Percentiles rank a stretch among this genome's conserved stretches.
Conservation (phyloP, 2,113 vertebrate genomes). For the Chionis minor region DNA sequence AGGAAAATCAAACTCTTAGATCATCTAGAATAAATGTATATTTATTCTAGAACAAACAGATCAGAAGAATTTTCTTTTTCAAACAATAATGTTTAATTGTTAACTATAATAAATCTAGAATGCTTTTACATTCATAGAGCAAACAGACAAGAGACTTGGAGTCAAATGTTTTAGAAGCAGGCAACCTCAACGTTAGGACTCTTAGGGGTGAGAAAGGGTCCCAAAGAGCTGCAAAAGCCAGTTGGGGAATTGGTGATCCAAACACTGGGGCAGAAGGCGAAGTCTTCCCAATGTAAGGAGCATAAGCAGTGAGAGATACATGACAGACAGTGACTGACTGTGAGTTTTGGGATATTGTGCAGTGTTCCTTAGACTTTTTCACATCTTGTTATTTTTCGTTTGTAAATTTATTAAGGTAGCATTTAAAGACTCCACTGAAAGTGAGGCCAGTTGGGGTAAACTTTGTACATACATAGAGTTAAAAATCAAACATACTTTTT, state of each 20-base stretch:
- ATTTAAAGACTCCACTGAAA: neutral
- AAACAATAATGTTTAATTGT: neutral
- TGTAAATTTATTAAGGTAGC: neutral
- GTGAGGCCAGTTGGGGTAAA: neutral
- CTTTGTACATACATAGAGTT: neutral
- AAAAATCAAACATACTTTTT: neutral
- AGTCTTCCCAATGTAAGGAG: neutral
- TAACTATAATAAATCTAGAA: neutral
- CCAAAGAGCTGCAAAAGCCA: neutral
- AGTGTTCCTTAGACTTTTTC: neutral
- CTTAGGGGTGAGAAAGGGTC: neutral
- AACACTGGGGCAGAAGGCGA: neutral
- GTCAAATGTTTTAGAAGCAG: neutral
- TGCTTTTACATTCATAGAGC: neutral
- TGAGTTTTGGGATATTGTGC: neutral
- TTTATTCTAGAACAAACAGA: neutral
- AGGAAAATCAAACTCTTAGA: neutral
- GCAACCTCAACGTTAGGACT: neutral
- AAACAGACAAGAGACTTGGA: neutral
- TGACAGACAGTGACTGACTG: neutral
- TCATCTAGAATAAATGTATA: neutral
- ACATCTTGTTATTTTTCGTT: neutral
- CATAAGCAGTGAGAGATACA: neutral
- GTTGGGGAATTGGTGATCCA: neutral
- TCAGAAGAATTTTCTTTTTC: neutral